Evolutionary conservation across 2,797 vertebrate species (phyloP).

Genomic region (Sebastolobus altivelis): DNA sequence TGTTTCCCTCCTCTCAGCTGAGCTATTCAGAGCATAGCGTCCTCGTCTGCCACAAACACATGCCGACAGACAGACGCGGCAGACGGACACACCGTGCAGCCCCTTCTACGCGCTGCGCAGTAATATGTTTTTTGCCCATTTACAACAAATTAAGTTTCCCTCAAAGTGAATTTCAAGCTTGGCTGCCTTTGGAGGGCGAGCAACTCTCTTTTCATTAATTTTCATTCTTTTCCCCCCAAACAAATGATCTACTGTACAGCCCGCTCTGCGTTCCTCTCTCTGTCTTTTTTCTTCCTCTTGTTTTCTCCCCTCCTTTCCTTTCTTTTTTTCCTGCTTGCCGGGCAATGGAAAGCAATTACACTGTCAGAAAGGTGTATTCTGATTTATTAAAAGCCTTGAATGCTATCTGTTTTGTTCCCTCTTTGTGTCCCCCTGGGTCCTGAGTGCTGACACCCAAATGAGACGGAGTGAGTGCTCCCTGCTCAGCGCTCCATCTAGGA

Average conservation of each 20-base stretch:
- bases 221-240: conserved; percentile 87
- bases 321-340: conserved; percentile 71
- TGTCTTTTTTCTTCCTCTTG: conserved; percentile 64
- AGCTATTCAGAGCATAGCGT: conserved; percentile 85
- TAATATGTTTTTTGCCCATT: conserved; percentile 98
- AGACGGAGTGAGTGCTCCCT: conserved; percentile 81
- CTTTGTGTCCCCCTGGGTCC: conserved; percentile 78
- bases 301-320: conserved; percentile 53
- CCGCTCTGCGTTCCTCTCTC: conserved; percentile 84
- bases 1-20: conserved; percentile 83
- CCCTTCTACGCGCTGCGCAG: conserved; percentile 81
- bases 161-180: conserved; percentile 99
- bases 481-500: conserved; percentile 66
- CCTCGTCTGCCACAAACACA: conserved; percentile 81
- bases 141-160: conserved; percentile 98
- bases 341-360: conserved; percentile 94
- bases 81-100: conserved; percentile 77
- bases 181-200: conserved; percentile 92
- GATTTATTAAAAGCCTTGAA: conserved; percentile 95
- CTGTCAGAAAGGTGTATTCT: conserved; percentile 96
- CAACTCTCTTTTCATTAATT: conserved; percentile 98
- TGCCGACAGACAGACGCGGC: conserved; percentile 76
- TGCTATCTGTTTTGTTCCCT: conserved; percentile 89
- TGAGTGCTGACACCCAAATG: conserved; percentile 80
- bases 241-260: conserved; percentile 95